Percentiles rank a stretch among this genome's conserved stretches.
These are phyloP conservation scores for Chirona hameri DNA, from an alignment of 2,888 invertebrate species.

Conservation along the genomic window DNA sequence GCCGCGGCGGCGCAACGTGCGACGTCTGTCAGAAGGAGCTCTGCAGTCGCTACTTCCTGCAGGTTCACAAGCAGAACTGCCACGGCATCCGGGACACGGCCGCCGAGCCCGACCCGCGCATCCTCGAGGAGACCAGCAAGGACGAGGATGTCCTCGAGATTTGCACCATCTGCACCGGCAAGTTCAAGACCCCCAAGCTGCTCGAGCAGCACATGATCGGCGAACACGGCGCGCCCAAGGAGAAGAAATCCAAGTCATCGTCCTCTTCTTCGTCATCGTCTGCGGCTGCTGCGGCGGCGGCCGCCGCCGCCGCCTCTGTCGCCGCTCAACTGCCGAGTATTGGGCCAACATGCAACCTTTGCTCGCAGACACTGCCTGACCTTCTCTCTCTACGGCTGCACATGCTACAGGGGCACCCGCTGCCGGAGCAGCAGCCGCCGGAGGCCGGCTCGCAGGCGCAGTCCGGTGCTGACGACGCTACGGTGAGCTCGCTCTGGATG, in stretches of 20 bases:
- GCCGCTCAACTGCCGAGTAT: not conserved
- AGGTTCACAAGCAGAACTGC: conserved; percentile 96
- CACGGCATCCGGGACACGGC: conserved; percentile 82
- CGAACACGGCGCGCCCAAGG: conserved; percentile 24
- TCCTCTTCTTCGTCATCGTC: not conserved
- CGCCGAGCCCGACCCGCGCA: not conserved
- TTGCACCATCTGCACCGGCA: not conserved
- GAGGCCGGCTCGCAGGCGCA: not conserved
- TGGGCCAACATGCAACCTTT: not conserved
- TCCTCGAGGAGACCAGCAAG: not conserved
- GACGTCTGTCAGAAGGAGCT: conserved; percentile 98
- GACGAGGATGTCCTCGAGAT: not conserved
- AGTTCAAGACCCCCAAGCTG: conserved; percentile 5
- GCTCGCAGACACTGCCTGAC: not conserved
- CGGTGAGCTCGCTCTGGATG: conserved; percentile 7
- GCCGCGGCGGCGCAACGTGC: conserved; percentile 81
- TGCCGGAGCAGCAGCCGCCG: not conserved
- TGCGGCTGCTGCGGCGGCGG: not conserved
- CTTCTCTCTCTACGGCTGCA: not conserved
- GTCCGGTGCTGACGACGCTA: not conserved
- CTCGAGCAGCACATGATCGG: conserved; percentile 3
- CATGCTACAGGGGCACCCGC: conserved; percentile 23
- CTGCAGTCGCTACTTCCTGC: conserved; percentile 94
- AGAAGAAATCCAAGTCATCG: conserved; percentile 25
- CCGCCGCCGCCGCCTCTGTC: not conserved